A percentile compares a stretch with the other conserved stretches of the same genome.
Conservation (phyloP, 1,140 invertebrate genomes). For the Venturia canescens region DNA sequence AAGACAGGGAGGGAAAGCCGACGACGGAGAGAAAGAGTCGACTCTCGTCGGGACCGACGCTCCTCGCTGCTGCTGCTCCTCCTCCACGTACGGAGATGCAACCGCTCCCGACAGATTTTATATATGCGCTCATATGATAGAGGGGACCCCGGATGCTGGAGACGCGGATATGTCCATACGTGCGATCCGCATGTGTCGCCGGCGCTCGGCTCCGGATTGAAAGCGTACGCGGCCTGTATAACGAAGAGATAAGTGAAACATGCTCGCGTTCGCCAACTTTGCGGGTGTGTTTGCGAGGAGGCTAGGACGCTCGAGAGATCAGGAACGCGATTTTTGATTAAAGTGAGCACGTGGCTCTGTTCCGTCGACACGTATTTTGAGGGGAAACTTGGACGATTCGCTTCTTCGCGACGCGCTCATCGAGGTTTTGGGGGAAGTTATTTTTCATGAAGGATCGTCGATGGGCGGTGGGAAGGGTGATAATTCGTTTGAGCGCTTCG, state of each 20-base stretch:
- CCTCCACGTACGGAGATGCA: background rate
- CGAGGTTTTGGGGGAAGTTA: too few relatives aligned
- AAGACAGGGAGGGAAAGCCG: background rate
- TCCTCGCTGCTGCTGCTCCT: too few relatives aligned
- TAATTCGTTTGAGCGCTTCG: too few relatives aligned
- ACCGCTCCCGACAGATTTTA: slow-evolving; percentile 28
- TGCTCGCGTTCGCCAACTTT: background rate
- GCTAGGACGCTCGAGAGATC: background rate
- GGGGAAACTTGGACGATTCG: too few relatives aligned
- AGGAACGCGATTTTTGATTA: slow-evolving; percentile 31
- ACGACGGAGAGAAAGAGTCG: slow-evolving; percentile 13
- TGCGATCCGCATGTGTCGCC: background rate
- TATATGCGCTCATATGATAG: slow-evolving; percentile 4
- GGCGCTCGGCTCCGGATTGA: background rate
- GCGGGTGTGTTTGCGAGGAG: too few relatives aligned
- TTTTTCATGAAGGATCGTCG: too few relatives aligned
- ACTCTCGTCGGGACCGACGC: background rate
- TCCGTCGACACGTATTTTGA: too few relatives aligned
- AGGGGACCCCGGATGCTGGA: background rate
- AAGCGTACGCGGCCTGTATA: slow-evolving; percentile 28
- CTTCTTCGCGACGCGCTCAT: too few relatives aligned
- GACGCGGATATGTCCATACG: background rate
- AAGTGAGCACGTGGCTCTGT: too few relatives aligned
- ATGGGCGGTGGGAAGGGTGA: too few relatives aligned
- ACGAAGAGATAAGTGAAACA: slow-evolving; percentile 42